Percentiles rank a stretch among this genome's conserved stretches.
Evolutionary conservation across 1,140 invertebrate genomes (phyloP).

Genomic region (Anoplolepis gracilipes): DNA sequence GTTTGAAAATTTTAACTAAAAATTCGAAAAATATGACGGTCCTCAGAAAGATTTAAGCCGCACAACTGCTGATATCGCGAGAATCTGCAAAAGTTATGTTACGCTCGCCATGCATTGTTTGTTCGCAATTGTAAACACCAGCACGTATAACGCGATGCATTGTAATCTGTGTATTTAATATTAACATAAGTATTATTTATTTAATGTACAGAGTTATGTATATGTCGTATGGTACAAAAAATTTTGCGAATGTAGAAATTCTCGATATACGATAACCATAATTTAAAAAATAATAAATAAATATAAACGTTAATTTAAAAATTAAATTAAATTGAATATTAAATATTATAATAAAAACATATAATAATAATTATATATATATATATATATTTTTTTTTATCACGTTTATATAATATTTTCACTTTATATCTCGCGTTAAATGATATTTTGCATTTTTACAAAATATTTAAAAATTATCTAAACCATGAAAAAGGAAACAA

Average conservation of each 20-base stretch:
- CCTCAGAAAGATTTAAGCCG: neutral
- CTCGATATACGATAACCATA: neutral
- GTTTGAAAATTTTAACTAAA: neutral
- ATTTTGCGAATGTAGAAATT: too few species aligned
- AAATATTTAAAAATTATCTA: neutral
- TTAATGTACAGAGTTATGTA: neutral
- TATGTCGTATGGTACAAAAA: neutral
- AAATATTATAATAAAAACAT: neutral
- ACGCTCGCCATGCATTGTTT: neutral
- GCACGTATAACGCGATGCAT: neutral
- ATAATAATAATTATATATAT: conserved; percentile 1
- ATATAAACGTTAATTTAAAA: too few species aligned
- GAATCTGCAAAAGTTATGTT: neutral
- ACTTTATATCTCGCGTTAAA: neutral
- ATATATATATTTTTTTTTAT: neutral
- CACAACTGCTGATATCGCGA: neutral
- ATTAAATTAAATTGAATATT: neutral
- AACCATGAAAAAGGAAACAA: neutral
- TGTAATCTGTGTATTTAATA: neutral
- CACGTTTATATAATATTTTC: neutral
- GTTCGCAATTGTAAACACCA: neutral
- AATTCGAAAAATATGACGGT: neutral
- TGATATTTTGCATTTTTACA: neutral
- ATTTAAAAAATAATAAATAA: too few species aligned
- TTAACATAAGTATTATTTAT: conserved; percentile 21